These are phyloP conservation scores for Tachystola acroxantha DNA, from an alignment of 2,888 invertebrate genomes.

Conservation along the genomic window DNA sequence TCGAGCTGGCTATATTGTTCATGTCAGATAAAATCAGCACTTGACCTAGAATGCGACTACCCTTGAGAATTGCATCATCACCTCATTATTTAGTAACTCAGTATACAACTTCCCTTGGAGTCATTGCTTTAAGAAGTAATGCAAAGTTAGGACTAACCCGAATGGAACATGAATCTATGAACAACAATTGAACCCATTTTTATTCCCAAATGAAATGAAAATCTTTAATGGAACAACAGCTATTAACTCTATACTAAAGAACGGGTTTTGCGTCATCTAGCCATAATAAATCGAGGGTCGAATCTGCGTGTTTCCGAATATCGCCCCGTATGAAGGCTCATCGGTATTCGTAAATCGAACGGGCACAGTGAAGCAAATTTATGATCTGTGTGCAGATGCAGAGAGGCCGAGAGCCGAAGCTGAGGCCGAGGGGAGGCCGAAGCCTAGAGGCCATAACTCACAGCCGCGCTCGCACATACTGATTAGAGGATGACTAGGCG, in stretches of 20 bases:
- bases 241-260: background rate
- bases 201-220: too few relatives aligned
- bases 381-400: conserved; percentile 51
- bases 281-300: conserved; percentile 4
- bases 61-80: too few relatives aligned
- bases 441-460: conserved; percentile 31
- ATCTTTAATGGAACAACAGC: too few relatives aligned
- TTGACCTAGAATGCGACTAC: too few relatives aligned
- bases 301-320: conserved; percentile 5
- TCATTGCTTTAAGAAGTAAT: too few relatives aligned
- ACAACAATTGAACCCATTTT: too few relatives aligned
- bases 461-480: conserved; percentile 32
- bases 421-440: conserved; percentile 1
- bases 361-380: conserved; percentile 48
- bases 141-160: too few relatives aligned
- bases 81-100: too few relatives aligned
- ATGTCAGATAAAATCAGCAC: too few relatives aligned
- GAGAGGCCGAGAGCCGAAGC: conserved; percentile 14
- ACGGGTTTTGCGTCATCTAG: conserved; percentile 2
- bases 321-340: conserved; percentile 17
- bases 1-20: too few relatives aligned
- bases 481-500: conserved; percentile 22
- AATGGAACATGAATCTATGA: too few relatives aligned
- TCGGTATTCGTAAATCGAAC: conserved; percentile 51
- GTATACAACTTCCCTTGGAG: too few relatives aligned